Evolutionary conservation across 2,113 vertebrate genomes (phyloP), one percentile per base, ranked within the genome.

Genomic region (Plotosus lineatus): DNA sequence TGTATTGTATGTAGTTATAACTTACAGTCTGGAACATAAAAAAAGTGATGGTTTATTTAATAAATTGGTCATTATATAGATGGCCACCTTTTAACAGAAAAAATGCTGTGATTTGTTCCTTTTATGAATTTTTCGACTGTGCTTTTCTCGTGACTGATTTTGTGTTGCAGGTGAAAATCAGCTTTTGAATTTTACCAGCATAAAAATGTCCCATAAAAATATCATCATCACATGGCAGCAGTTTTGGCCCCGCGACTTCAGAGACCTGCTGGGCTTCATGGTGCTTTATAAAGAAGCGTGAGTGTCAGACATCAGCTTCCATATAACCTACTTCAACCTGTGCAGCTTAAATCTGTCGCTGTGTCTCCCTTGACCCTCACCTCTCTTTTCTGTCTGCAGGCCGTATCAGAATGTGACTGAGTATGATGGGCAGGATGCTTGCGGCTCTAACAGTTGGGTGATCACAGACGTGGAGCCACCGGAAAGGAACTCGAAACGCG

Each of bases 281-380:
- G 94, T 99, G 0, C 96, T 98, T 83, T 99, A 98, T 88, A 99
- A 98, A 84, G 98, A 99, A 86, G 97, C 98, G 98, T 99, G 90
- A 96, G 98, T 82, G 33, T 75, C 42, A 14, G 28, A 38, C 23
- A 14, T 21, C 0, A 7, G 11, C 44, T 58, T 26, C 42, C 3
- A 50, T 21, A 7, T 19, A 50, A 42, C 74, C 44, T 38, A 76
- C 53, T 58, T 1, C 55, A 28, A 2, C 15, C 75, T 33, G 42
- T 7, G 23, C 40, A n/a, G 3, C 26, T 28, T 50, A 31, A 28
- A 23, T 2, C 11, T n/a, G 9, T 36, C 26, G 1, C 15, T 55
- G 12, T 48, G 31, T 38, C 19, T 65, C 9, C 26, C 7, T 4
- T 44, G 19, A 11, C 11, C 8, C 55, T 21, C 14, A 10, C 5